Evolutionary conservation across 2,113 vertebrate genomes (phyloP).

Genomic region (Eulemur macaco): DNA sequence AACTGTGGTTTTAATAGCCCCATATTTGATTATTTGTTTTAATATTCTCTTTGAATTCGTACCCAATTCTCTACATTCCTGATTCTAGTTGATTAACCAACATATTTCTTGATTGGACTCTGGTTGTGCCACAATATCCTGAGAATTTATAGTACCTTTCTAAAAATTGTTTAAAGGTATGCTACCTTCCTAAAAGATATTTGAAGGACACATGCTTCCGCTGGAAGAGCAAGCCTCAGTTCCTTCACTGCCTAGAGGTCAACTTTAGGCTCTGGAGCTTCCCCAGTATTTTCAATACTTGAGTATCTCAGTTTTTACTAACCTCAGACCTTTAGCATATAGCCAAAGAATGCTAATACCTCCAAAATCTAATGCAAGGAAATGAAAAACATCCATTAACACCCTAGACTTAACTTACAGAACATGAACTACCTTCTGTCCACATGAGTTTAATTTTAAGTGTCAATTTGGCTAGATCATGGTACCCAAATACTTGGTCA

Average conservation of each 20-base stretch:
- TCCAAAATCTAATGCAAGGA: not conserved
- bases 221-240: not conserved
- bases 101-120: not conserved
- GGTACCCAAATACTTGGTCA: not conserved
- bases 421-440: not conserved
- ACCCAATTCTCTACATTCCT: not conserved
- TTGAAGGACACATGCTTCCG: not conserved
- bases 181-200: not conserved
- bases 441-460: not conserved
- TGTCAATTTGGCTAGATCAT: not conserved
- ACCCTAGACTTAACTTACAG: not conserved
- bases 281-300: not conserved
- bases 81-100: not conserved
- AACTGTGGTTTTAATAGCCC: not conserved
- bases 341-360: not conserved
- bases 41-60: not conserved
- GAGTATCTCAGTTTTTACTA: not conserved
- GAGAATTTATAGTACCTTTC: not conserved
- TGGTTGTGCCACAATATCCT: not conserved
- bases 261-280: not conserved
- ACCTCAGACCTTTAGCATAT: not conserved
- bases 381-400: not conserved
- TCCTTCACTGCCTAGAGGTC: not conserved
- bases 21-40: not conserved
- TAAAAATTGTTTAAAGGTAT: not conserved